These are phyloP conservation scores for Natator depressus DNA, from an alignment of 2,113 vertebrate species.

Conservation along the genomic window DNA sequence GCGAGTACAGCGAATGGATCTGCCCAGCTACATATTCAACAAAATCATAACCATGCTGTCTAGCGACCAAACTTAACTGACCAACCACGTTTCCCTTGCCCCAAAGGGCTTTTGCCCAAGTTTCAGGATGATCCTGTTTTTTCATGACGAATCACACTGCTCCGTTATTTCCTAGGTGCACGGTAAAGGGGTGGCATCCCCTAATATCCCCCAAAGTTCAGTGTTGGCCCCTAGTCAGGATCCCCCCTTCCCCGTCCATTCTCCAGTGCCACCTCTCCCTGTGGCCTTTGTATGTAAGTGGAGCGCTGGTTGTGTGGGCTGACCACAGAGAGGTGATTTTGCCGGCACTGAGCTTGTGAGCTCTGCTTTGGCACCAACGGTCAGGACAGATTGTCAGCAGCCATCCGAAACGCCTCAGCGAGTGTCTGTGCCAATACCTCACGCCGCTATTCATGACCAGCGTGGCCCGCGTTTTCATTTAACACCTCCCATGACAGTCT, in stretches of 20 bases:
- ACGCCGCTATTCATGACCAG: too few relatives aligned
- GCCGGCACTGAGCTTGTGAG: too few relatives aligned
- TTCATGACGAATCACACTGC: not conserved
- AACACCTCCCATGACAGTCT: not conserved
- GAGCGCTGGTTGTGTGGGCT: not conserved
- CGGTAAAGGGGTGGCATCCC: not conserved
- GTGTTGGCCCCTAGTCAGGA: not conserved
- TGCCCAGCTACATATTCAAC: not conserved
- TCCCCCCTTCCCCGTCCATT: not conserved
- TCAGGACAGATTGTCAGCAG: too few relatives aligned
- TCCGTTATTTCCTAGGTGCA: not conserved
- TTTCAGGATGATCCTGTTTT: not conserved
- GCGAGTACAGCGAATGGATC: not conserved
- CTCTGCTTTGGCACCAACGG: too few relatives aligned
- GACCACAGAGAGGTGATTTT: not conserved
- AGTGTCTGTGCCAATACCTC: too few relatives aligned
- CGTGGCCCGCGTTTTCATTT: too few relatives aligned
- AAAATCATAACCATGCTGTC: not conserved
- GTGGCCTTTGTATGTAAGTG: too few relatives aligned
- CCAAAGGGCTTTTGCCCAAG: not conserved
- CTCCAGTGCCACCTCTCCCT: not conserved
- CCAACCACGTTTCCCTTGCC: not conserved
- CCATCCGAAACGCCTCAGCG: too few relatives aligned
- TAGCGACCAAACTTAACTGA: not conserved
- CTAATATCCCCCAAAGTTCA: not conserved